Percentiles rank a stretch among this genome's conserved stretches.
Conservation (phyloP, 2,888 invertebrate genomes). For the Eueremaeus valkanovi region DNA sequence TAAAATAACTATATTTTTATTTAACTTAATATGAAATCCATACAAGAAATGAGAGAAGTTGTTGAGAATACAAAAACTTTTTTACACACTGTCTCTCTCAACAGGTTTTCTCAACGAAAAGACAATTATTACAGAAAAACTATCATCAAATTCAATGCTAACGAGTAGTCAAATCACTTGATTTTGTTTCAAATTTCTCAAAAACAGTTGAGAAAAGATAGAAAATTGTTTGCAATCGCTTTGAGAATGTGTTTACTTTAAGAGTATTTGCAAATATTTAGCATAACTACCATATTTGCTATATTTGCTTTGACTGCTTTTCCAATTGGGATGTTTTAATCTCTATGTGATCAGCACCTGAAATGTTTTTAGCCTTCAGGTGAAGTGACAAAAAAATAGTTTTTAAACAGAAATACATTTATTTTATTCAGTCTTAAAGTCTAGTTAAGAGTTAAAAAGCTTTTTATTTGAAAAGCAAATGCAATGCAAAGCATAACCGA, state of each 20-base stretch:
- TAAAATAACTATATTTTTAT: no score
- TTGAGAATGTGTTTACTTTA: neutral
- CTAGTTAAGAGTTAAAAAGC: neutral
- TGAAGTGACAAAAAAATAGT: neutral
- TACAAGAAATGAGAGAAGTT: no score
- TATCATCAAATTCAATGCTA: neutral
- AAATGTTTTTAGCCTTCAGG: neutral
- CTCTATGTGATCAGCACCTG: constrained; percentile 3
- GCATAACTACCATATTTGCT: constrained; percentile 3
- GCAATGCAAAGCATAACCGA: neutral
- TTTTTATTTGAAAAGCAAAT: neutral
- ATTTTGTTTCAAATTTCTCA: neutral
- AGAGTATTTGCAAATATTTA: neutral
- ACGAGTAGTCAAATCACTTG: neutral
- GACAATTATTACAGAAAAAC: neutral
- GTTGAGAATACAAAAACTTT: no score
- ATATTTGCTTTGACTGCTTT: neutral
- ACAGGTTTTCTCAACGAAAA: neutral
- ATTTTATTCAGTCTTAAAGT: neutral
- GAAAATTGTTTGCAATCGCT: neutral
- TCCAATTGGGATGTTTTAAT: constrained; percentile 1
- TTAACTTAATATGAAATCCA: no score
- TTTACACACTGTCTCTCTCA: no score
- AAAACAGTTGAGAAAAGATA: neutral
- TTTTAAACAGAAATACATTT: neutral